Conservation (phyloP, 2,113 vertebrate species). For the Ploceus nigricollis region DNA sequence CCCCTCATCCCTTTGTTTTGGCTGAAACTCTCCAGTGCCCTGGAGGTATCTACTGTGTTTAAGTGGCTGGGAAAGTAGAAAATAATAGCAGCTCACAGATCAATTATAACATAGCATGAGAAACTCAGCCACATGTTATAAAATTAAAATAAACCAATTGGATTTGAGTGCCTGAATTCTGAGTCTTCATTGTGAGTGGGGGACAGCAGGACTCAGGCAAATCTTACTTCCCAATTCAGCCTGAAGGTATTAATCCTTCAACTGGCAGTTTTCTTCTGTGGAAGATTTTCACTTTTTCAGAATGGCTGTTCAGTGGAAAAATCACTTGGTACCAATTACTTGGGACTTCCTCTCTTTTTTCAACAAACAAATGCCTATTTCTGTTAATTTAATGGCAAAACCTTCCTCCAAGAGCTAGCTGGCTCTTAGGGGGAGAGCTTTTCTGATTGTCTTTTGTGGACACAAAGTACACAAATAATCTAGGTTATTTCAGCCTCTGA, state of each 20-base stretch:
- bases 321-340: not conserved
- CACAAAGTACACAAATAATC: not conserved
- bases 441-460: not conserved
- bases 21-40: conserved; percentile 52
- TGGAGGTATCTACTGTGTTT: conserved; percentile 26
- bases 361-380: not conserved
- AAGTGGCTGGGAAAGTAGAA: conserved; percentile 63
- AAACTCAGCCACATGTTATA: conserved; percentile 21
- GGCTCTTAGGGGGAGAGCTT: not conserved
- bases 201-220: not conserved
- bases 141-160: conserved; percentile 17
- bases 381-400: not conserved
- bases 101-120: conserved; percentile 48
- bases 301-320: not conserved
- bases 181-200: not conserved
- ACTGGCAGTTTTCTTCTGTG: not conserved
- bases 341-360: not conserved
- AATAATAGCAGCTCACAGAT: conserved; percentile 41
- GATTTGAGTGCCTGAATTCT: not conserved
- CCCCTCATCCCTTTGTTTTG: conserved; percentile 27
- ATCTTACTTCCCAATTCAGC: not conserved
- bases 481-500: not conserved
- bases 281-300: not conserved
- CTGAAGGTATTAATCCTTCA: not conserved
- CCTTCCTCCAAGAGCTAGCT: not conserved